These are phyloP conservation scores for Addax nasomaculatus DNA, from an alignment of 2,113 vertebrate genomes.

Conservation along the genomic window DNA sequence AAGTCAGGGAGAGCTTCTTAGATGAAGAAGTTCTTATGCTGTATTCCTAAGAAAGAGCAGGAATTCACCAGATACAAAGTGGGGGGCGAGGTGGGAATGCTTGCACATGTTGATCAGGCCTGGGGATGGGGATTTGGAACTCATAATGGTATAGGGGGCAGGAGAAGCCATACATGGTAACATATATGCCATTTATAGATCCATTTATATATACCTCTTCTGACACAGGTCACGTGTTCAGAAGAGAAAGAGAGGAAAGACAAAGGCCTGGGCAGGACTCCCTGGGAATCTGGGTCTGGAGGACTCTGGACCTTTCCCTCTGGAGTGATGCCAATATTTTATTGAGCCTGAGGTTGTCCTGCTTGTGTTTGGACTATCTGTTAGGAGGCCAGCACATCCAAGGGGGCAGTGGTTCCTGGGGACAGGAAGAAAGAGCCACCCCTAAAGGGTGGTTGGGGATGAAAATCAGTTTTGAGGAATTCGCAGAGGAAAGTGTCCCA, in stretches of 20 bases:
- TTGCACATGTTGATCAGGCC: background rate
- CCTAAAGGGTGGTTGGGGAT: no score
- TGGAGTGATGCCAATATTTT: background rate
- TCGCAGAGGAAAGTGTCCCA: background rate
- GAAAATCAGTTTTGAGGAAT: background rate
- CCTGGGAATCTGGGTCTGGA: background rate
- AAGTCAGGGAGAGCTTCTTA: background rate
- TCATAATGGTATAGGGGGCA: no score
- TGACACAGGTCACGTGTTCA: fast-evolving
- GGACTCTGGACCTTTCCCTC: background rate
- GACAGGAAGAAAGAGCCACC: background rate
- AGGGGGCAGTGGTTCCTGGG: background rate
- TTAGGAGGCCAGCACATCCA: background rate
- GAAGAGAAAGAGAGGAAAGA: background rate
- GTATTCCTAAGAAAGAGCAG: background rate
- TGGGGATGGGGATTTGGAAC: background rate
- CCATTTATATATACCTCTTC: background rate
- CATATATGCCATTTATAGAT: background rate
- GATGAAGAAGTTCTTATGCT: background rate
- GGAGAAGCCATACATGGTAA: background rate
- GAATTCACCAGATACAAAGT: background rate
- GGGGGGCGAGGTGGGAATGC: background rate
- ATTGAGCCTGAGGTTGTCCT: background rate
- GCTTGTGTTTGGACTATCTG: no score
- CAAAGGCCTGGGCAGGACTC: background rate